Evolutionary conservation across 2,888 invertebrate genomes (phyloP), one percentile per base, ranked within the genome.

Genomic region (Calliphora vomitoria): DNA sequence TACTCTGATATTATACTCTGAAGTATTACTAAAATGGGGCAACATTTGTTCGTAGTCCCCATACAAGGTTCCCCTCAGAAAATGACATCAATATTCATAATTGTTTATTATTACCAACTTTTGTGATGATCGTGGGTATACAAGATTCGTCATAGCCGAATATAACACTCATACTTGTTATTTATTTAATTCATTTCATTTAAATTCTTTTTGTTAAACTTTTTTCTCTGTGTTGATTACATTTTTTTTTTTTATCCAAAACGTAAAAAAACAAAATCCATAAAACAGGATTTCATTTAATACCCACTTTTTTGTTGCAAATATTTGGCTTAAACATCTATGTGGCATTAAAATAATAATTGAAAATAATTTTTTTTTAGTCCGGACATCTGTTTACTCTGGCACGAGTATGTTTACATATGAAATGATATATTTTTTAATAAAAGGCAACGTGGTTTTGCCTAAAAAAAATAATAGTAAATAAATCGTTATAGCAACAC

Each of bases 351-450:
- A 18, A 66, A 66, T 66, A 44, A 66, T 66, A 66, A 66, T 66
- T 66, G 66, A 66, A 66, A 66, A 66, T 58, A 1, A 38, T 66
- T 66, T 41, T 66, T 41, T 66, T 66, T 41, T 18, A 41, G n/a
- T 5, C 20, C 44, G 11, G 41, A 44, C 66, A 66, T 66, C 41
- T 66, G 41, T 66, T 66, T 41, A 20, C 44, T 44, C 25, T 66
- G 41, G 41, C 20, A 41, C 6, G 20, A 41, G 10, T 20, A 13
- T 66, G 13, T 20, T 18, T 44, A 20, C 18, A 66, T 0, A 20
- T 20, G 20, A 20, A 18, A 41, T 41, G 38, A 44, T 41, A 20
- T 18, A 3, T 64, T 5, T 62, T 41, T 11, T 20, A 66, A 44
- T 11, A 41, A 66, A 66, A 11, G 3, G 11, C 41, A 66, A 66